Evolutionary conservation across 2,113 vertebrate species (phyloP), one percentile per base, ranked within the genome.

Genomic region (Phodopus roborovskii): DNA sequence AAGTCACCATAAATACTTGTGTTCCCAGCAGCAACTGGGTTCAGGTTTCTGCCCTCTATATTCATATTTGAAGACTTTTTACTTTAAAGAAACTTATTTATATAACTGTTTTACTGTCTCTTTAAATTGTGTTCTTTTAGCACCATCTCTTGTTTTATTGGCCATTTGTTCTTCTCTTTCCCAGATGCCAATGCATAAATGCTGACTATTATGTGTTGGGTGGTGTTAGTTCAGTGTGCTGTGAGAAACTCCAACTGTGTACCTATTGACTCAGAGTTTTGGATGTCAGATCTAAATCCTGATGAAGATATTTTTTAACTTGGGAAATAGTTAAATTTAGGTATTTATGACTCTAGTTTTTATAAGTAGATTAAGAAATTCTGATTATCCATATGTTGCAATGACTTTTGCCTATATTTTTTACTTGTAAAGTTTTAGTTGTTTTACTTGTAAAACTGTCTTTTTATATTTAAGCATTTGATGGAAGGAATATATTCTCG

Each of bases 391-490:
- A 62, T 64, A 7, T 84, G 42, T 81, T 71, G 48, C 36, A 60
- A 66, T 73, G 48, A 90, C 17, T 28, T 58, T 84, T 1, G 58
- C 30, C 50, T 91, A 33, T 56, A 88, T 62, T 71, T 93, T 92
- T 88, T 6, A 71, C 60, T 77, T 91, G 58, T 78, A 73, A 58
- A 75, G 30, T 83, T 96, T 75, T 81, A 64, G 58, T 91, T 5
- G 70, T 39, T 45, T 45, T 45, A 45, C 45, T 45, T 45, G 45
- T 45, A 45, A 45, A 45, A 6, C 45, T 58, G 45, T n/a, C 68
- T 62, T 88, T 94, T 94, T n/a, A 58, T 42, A 50, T 71, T 75
- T 85, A 93, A 64, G 58, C 58, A 91, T 75, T 84, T 81, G 36
- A 89, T 70, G 39, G n/a, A 50, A 64, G 3, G 4, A 26, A 15